These are phyloP conservation scores for Aegotheles bennettii DNA, from an alignment of 2,113 vertebrate genomes.

Conservation along the genomic window DNA sequence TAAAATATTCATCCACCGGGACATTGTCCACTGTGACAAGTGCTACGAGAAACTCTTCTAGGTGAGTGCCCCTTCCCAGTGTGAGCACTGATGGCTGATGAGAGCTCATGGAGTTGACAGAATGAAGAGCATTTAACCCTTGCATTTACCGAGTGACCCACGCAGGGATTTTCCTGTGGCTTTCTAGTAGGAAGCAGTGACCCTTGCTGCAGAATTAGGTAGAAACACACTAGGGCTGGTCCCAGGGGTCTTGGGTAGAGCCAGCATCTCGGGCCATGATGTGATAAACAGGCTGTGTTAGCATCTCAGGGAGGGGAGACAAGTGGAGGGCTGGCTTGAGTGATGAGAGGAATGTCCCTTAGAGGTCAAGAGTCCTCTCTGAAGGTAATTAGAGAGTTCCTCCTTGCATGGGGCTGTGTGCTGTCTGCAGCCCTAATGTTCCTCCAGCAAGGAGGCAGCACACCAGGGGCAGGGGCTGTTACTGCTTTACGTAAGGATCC, in stretches of 20 bases:
- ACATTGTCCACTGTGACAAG: conserved; percentile 85
- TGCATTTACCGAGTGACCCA: not conserved
- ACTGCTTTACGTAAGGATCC: not conserved
- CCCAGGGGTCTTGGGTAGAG: not conserved
- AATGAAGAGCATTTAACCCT: not conserved
- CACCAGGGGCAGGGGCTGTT: not conserved
- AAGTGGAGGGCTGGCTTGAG: not conserved
- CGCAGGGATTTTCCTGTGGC: not conserved
- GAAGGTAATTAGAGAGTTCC: not conserved
- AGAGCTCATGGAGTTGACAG: not conserved
- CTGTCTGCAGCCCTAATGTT: not conserved
- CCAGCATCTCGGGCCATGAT: not conserved
- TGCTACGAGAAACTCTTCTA: conserved; percentile 82
- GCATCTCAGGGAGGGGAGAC: not conserved
- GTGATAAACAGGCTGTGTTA: not conserved
- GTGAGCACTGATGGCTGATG: not conserved
- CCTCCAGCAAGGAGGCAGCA: not conserved
- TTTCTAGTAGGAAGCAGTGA: not conserved
- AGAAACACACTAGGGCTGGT: not conserved
- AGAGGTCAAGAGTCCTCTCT: not conserved
- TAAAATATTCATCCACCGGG: conserved; percentile 83
- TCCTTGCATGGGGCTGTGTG: not conserved
- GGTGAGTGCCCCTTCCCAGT: not conserved
- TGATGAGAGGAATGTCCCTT: not conserved
- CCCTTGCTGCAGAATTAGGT: not conserved